phyloP scores from a whole-genome alignment of 1,140 invertebrate species.

The Planococcus citri region DNA sequence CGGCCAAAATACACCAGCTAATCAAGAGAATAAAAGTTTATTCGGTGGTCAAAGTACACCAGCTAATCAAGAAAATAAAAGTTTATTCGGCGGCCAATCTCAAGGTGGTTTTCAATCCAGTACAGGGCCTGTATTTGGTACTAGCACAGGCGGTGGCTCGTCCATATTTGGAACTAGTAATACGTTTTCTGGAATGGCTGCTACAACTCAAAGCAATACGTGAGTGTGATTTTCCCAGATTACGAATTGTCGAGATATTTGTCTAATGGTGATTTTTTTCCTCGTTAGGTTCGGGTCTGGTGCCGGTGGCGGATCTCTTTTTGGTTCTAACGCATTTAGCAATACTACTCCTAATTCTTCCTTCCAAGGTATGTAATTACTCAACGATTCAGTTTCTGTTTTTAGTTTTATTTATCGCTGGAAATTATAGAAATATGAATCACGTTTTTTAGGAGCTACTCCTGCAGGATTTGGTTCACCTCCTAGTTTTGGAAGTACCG shows the following conservation, averaged over 20 bases:
- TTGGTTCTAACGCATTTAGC: neutral
- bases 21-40: neutral
- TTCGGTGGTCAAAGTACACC: neutral
- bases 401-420: neutral
- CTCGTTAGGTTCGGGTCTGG: neutral
- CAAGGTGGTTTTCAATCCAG: neutral
- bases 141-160: neutral
- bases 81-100: neutral
- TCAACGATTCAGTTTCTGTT: neutral
- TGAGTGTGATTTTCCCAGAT: neutral
- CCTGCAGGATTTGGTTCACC: neutral
- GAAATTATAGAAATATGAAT: neutral
- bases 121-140: neutral
- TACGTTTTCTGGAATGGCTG: neutral
- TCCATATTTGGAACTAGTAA: neutral
- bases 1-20: neutral
- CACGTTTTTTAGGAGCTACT: neutral
- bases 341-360: neutral
- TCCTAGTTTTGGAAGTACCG: neutral
- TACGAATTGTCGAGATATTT: too few relatives aligned
- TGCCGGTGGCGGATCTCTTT: neutral
- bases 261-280: neutral
- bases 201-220: neutral
- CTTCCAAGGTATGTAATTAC: constrained; percentile 10
- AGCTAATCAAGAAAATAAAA: neutral